A percentile compares a stretch with the other conserved stretches of the same genome.
phyloP scores from a whole-genome alignment of 23 tunicate genomes.

The Halocynthia aurantium region DNA sequence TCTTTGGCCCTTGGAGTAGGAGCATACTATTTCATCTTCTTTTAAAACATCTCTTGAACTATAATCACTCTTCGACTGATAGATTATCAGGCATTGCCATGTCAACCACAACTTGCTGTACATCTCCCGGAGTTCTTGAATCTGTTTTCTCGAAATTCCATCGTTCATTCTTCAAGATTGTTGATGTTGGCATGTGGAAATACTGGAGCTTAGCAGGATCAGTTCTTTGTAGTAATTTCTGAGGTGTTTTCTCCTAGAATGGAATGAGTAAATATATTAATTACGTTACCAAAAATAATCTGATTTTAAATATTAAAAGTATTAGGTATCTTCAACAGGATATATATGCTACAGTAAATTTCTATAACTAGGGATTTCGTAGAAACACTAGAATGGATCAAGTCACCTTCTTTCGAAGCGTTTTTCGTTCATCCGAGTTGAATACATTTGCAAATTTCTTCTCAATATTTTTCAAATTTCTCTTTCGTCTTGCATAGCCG shows the following conservation, averaged over 20 bases:
- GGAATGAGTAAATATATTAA: too few species aligned
- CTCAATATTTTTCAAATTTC: conserved; percentile 24
- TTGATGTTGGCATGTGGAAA: conserved; percentile 55
- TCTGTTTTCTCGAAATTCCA: conserved; percentile 81
- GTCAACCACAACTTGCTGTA: background rate
- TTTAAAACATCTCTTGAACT: too few species aligned
- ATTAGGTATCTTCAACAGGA: too few species aligned
- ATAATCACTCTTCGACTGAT: too few species aligned
- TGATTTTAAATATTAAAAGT: too few species aligned
- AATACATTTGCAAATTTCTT: conserved; percentile 1
- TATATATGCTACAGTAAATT: too few species aligned
- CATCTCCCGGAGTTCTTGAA: conserved; percentile 40
- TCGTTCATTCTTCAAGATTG: conserved; percentile 12
- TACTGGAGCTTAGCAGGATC: conserved; percentile 7
- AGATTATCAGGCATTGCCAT: too few species aligned
- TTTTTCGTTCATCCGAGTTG: background rate
- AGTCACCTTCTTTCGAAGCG: background rate
- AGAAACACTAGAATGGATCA: background rate
- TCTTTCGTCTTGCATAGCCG: conserved; percentile 2
- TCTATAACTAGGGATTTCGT: background rate
- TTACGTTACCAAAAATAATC: too few species aligned
- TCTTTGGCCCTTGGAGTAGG: too few species aligned
- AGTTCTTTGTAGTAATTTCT: too few species aligned
- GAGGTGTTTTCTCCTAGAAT: too few species aligned
- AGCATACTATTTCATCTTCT: too few species aligned